A percentile compares a stretch with the other conserved stretches of the same genome.
phyloP scores from a whole-genome alignment of 2,113 vertebrate genomes.

The Propithecus coquereli region DNA sequence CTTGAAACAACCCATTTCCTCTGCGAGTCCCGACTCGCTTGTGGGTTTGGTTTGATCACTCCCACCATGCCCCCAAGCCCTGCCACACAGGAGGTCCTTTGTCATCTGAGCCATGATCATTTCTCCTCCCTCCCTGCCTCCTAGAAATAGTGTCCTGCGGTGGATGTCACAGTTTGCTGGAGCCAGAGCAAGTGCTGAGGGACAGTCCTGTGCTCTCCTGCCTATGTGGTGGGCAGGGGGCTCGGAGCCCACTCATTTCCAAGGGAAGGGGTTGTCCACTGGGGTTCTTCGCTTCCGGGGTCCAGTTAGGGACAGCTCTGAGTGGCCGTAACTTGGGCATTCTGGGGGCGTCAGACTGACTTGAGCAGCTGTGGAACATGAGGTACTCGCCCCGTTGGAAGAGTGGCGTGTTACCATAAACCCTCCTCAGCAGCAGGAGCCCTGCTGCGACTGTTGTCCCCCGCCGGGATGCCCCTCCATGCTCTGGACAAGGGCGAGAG shows the following conservation, averaged over 20 bases:
- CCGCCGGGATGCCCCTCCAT: not conserved
- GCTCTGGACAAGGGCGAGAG: not conserved
- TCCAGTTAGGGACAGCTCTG: not conserved
- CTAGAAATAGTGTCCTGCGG: not conserved
- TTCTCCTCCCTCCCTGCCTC: not conserved
- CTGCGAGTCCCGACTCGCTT: not conserved
- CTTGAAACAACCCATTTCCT: not conserved
- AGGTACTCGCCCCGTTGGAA: accelerated
- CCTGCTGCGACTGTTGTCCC: accelerated
- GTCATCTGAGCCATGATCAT: not conserved
- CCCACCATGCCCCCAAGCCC: not conserved
- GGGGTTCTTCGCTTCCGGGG: not conserved
- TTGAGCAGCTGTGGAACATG: not conserved
- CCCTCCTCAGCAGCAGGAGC: not conserved
- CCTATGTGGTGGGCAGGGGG: accelerated
- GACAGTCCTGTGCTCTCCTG: not conserved
- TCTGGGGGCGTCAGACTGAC: not conserved
- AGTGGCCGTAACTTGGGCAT: too few relatives aligned
- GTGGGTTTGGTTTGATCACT: not conserved
- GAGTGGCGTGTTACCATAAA: accelerated
- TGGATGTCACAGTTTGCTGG: not conserved
- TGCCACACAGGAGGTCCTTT: not conserved
- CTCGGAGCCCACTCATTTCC: not conserved
- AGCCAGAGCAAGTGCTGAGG: not conserved
- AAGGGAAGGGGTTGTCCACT: not conserved